phyloP scores from a whole-genome alignment of 92 coral and sea anemone genomes.

The Porites lobata region DNA sequence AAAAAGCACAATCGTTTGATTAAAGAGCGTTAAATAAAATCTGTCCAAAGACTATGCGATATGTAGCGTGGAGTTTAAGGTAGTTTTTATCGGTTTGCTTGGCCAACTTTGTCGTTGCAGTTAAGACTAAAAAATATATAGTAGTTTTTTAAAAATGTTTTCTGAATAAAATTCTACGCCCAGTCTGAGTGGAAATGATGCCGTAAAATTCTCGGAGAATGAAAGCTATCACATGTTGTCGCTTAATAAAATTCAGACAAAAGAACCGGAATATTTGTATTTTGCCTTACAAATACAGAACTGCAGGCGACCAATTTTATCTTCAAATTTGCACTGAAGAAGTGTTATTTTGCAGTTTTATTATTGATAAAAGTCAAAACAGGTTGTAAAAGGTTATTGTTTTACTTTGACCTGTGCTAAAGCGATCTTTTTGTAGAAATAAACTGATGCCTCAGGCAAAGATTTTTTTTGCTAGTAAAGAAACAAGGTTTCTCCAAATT shows the following conservation, averaged over 20 bases:
- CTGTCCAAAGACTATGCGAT: background rate
- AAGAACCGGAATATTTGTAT: constrained; percentile 8
- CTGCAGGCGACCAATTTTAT: constrained; percentile 7
- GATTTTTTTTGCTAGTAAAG: background rate
- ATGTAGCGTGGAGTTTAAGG: background rate
- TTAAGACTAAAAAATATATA: background rate
- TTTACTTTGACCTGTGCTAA: background rate
- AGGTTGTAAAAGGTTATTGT: background rate
- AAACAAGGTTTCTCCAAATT: background rate
- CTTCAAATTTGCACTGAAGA: background rate
- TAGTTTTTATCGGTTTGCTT: background rate
- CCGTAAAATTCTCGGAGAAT: background rate
- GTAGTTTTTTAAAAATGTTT: too few relatives aligned
- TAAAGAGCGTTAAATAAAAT: background rate
- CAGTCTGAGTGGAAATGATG: too few relatives aligned
- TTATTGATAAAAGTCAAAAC: background rate
- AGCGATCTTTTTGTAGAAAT: background rate
- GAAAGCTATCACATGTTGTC: background rate
- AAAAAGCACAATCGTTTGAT: constrained; percentile 23
- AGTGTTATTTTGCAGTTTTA: background rate
- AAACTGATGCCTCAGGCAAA: too few relatives aligned
- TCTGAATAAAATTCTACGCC: too few relatives aligned
- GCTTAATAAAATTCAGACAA: background rate
- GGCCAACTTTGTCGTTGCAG: background rate
- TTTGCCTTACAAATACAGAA: constrained; percentile 11